Evolutionary conservation across 2,888 invertebrate genomes (phyloP).

Genomic region (Trissoscelio sp.): DNA sequence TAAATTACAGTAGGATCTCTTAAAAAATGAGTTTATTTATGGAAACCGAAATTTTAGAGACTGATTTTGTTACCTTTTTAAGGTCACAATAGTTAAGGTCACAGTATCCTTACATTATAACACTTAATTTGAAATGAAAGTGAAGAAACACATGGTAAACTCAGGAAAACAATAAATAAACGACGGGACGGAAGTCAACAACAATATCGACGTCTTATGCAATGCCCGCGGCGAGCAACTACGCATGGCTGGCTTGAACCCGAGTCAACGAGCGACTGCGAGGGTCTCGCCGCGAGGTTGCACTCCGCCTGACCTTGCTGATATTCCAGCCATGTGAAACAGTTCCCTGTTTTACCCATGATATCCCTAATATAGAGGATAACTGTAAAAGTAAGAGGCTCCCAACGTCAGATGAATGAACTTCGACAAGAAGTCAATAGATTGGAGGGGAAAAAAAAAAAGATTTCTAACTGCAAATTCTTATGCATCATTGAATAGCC

Average conservation of each 20-base stretch:
- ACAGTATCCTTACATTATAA: no score
- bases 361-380: constrained; percentile 75
- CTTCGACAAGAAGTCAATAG: constrained; percentile 45
- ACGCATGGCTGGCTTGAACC: constrained; percentile 68
- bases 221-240: constrained; percentile 52
- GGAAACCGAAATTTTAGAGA: no score
- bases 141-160: no score
- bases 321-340: constrained; percentile 76
- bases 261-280: constrained; percentile 65
- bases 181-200: constrained; percentile 32
- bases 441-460: constrained; percentile 6
- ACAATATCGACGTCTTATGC: constrained; percentile 60
- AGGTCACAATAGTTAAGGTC: no score
- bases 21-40: no score
- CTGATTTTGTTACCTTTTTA: no score
- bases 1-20: no score
- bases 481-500: not conserved
- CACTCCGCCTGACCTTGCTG: constrained; percentile 82
- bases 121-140: no score
- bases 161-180: no score
- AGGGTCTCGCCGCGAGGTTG: constrained; percentile 73
- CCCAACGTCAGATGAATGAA: constrained; percentile 73
- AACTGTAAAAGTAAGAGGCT: constrained; percentile 82
- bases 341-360: constrained; percentile 81
- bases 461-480: not conserved